phyloP scores from a whole-genome alignment of 1,140 invertebrate species.

The Grapholita molesta region DNA sequence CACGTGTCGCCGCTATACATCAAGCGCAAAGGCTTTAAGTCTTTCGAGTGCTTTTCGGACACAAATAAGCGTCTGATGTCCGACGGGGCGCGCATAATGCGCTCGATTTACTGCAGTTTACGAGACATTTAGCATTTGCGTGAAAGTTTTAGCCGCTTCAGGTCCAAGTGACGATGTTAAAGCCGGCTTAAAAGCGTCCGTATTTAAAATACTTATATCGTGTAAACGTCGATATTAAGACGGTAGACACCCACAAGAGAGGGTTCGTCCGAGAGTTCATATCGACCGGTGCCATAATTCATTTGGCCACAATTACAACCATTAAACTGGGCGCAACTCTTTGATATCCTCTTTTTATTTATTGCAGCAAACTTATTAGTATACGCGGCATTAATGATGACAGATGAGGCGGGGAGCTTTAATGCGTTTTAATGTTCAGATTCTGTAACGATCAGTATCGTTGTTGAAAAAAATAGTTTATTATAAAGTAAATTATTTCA shows the following conservation, averaged over 20 bases:
- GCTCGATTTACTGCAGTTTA: constrained; percentile 32
- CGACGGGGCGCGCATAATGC: constrained; percentile 59
- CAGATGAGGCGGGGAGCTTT: constrained; percentile 66
- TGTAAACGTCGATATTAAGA: constrained; percentile 71
- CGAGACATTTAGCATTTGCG: background rate
- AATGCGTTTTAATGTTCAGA: constrained; percentile 59
- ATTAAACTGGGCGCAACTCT: constrained; percentile 72
- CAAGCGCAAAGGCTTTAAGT: constrained; percentile 67
- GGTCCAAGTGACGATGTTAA: constrained; percentile 47
- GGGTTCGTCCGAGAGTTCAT: constrained; percentile 39
- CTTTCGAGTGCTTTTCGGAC: constrained; percentile 71
- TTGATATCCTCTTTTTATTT: constrained; percentile 72
- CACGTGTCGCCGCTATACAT: constrained; percentile 69
- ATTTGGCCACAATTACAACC: constrained; percentile 73
- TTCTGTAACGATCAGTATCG: constrained; percentile 46
- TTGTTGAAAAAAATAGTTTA: constrained; percentile 44
- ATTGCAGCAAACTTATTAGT: constrained; percentile 75
- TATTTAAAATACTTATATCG: constrained; percentile 73
- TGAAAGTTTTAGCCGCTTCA: background rate
- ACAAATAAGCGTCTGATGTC: constrained; percentile 71
- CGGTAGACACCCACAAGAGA: constrained; percentile 62
- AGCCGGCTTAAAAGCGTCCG: constrained; percentile 56
- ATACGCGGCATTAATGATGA: constrained; percentile 76
- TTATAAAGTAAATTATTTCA: constrained; percentile 49
- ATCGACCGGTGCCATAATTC: constrained; percentile 63